A percentile compares a stretch with the other conserved stretches of the same genome.
These are phyloP conservation scores for Andrena hattorfiana DNA, from an alignment of 2,888 invertebrate genomes.

Conservation along the genomic window DNA sequence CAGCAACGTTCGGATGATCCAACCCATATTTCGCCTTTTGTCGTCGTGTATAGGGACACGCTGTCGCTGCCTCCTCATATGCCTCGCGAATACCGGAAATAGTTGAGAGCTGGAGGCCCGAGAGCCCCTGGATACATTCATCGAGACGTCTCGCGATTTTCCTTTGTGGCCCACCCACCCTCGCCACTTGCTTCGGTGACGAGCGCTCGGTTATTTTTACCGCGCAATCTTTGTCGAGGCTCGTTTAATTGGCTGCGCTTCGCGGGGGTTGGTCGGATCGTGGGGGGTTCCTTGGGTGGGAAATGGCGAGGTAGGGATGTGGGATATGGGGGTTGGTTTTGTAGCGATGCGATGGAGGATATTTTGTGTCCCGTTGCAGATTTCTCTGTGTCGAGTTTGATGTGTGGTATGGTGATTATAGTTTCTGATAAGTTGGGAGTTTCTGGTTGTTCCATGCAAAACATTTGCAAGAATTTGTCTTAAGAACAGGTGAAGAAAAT, in stretches of 20 bases:
- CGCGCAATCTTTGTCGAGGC: not conserved
- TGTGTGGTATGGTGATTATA: too few relatives aligned
- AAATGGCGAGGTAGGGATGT: too few relatives aligned
- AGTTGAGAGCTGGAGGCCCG: constrained; percentile 35
- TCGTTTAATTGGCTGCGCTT: constrained; percentile 30
- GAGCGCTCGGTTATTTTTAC: constrained; percentile 21
- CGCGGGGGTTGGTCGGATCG: too few relatives aligned
- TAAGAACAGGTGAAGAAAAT: too few relatives aligned
- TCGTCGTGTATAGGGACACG: constrained; percentile 72
- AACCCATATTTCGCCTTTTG: constrained; percentile 79
- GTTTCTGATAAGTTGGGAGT: too few relatives aligned
- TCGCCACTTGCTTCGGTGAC: constrained; percentile 35
- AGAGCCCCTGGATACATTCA: constrained; percentile 43
- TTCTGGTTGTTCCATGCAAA: too few relatives aligned
- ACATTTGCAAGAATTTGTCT: too few relatives aligned
- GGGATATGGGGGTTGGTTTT: too few relatives aligned
- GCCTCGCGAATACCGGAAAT: constrained; percentile 41
- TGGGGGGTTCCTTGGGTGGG: too few relatives aligned
- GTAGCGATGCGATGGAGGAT: too few relatives aligned
- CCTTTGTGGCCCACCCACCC: constrained; percentile 39
- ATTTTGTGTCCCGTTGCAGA: too few relatives aligned
- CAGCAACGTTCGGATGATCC: constrained; percentile 66
- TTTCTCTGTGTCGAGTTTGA: too few relatives aligned
- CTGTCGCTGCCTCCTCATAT: constrained; percentile 52
- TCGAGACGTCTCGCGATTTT: constrained; percentile 39